phyloP scores from a whole-genome alignment of 1,140 invertebrate species.

The Sinella curviseta region DNA sequence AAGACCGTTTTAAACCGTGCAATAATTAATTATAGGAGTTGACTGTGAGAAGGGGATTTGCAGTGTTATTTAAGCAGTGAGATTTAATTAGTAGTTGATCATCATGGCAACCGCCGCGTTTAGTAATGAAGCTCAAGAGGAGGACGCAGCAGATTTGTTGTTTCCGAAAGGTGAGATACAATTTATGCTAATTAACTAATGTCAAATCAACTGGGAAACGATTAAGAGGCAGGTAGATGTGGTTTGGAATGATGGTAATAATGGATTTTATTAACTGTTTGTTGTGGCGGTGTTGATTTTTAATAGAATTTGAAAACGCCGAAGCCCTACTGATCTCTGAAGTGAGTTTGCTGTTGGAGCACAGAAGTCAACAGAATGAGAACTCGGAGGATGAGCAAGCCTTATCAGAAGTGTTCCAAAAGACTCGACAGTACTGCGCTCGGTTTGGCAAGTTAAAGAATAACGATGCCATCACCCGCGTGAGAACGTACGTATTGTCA shows the following conservation, averaged over 20 bases:
- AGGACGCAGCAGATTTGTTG: constrained; percentile 80
- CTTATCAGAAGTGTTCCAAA: constrained; percentile 97
- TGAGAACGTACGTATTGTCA: constrained; percentile 74
- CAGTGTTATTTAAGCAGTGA: too few relatives aligned
- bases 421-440: constrained; percentile 93
- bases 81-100: too few relatives aligned
- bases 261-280: too few relatives aligned
- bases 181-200: constrained; percentile 21
- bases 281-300: constrained; percentile 39
- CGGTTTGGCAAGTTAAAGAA: constrained; percentile 97
- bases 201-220: neutral
- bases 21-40: too few relatives aligned
- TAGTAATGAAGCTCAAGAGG: constrained; percentile 58
- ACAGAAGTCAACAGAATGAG: constrained; percentile 96
- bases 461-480: constrained; percentile 93
- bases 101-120: constrained; percentile 28
- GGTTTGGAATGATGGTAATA: too few relatives aligned
- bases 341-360: constrained; percentile 95
- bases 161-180: constrained; percentile 87
- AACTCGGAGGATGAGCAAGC: constrained; percentile 97
- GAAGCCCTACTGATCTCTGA: constrained; percentile 97
- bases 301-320: constrained; percentile 95
- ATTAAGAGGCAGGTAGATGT: neutral
- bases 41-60: too few relatives aligned
- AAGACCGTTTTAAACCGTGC: too few relatives aligned